Evolutionary conservation across 2,888 invertebrate genomes (phyloP), one percentile per base, ranked within the genome.

Genomic region (Aelia acuminata): DNA sequence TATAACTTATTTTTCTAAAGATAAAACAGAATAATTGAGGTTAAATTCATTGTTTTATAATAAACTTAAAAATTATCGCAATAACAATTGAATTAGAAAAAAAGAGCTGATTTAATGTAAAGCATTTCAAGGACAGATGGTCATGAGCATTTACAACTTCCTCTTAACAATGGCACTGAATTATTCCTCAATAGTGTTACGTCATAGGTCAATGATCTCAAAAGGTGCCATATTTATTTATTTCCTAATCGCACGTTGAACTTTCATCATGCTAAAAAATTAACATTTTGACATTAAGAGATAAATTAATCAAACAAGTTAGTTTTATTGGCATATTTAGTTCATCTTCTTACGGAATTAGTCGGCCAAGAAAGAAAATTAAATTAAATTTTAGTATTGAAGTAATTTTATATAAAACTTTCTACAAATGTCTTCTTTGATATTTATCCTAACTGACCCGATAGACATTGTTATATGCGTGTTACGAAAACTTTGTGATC

Each of bases 161-260:
- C 63, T 70, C 31, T 70, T 20, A 18, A 70, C 63, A 70, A 70
- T 70, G 10, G 35, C 7, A n/a, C n/a, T 18, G 35, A 70, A 35
- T 70, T 70, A 70, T 70, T 70, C 63, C 35, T 70, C 63, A 70
- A 70, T 70, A 70, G 63, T 8, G 8, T 70, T 70, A 70, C 63
- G 35, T 70, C 63, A 70, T 18, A 70, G 63, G 63, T 70, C 4
- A 70, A 70, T 8, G 31, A 70, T 18, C 63, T 35, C 63, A 35
- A 70, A 70, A 35, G 31, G 31, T 35, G 63, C 35, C 63, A n/a
- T 35, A 70, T 70, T 70, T 70, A 35, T 70, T 70, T 70, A 70
- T 70, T 70, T 70, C n/a, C 35, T 35, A 35, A 0, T 70, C 2
- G 18, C 35, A 35, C 63, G 35, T 35, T 70, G 18, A 70, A 70